These are phyloP conservation scores for Subanguina moxae DNA, from an alignment of 1,140 invertebrate species.

Conservation along the genomic window DNA sequence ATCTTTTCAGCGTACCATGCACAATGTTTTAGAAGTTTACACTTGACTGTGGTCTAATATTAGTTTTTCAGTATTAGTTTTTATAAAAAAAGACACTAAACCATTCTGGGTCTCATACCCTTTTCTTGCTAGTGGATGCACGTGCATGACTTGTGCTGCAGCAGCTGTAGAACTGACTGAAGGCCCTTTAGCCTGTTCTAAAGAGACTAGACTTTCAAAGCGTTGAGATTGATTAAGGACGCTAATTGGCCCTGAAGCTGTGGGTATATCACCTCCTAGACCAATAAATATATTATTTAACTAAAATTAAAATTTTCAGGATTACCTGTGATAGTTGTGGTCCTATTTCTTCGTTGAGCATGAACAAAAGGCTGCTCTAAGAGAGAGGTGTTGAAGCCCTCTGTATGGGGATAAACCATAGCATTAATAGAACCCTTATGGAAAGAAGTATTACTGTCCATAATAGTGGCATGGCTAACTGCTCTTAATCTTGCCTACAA, in stretches of 20 bases:
- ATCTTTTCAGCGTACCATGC: no score
- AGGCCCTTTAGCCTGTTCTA: background rate
- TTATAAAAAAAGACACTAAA: no score
- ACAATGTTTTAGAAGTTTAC: no score
- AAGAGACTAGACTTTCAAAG: background rate
- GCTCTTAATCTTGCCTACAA: background rate
- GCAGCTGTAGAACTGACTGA: no score
- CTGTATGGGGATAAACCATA: background rate
- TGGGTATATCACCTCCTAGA: no score
- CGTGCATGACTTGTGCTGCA: no score
- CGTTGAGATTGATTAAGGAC: background rate
- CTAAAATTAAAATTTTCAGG: background rate
- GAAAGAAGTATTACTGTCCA: background rate
- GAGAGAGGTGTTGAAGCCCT: no score
- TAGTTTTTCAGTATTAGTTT: no score
- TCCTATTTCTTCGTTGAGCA: background rate
- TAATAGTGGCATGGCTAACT: background rate
- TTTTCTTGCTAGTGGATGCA: slow-evolving; percentile 15
- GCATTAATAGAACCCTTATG: background rate
- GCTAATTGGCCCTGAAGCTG: no score
- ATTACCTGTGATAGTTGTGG: background rate
- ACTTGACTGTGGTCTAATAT: no score
- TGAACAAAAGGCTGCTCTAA: background rate
- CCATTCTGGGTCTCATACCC: no score
- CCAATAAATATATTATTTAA: background rate